Conservation (phyloP, 2,888 invertebrate genomes). For the Drosophila diplacantha region DNA sequence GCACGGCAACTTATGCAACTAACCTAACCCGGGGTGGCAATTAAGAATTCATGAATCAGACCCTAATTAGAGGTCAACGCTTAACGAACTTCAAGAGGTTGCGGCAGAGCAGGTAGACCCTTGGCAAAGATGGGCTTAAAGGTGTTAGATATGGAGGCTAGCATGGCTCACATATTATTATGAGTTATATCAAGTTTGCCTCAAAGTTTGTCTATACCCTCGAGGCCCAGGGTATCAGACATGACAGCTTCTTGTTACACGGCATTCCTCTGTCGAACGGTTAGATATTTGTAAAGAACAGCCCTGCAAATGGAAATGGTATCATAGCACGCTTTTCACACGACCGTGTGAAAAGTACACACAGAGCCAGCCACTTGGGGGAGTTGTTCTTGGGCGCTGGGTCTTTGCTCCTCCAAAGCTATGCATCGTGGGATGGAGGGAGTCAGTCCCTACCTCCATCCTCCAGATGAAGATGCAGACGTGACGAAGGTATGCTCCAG, state of each 20-base stretch:
- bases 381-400: constrained; percentile 3
- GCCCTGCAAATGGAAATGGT: constrained; percentile 39
- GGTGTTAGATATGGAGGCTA: neutral
- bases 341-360: constrained; percentile 62
- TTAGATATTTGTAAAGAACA: constrained; percentile 55
- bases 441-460: neutral
- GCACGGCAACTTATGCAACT: constrained; percentile 39
- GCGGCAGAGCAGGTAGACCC: neutral
- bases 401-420: constrained; percentile 1
- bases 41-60: constrained; percentile 38
- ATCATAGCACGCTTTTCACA: constrained; percentile 68
- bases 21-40: constrained; percentile 26
- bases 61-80: constrained; percentile 33
- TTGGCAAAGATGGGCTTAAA: neutral
- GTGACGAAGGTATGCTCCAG: constrained; percentile 51
- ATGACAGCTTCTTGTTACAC: constrained; percentile 15
- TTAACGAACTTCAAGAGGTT: neutral
- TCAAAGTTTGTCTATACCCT: neutral
- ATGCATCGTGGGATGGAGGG: neutral
- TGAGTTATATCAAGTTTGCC: neutral
- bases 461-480: constrained; percentile 17
- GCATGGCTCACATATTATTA: neutral
- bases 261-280: constrained; percentile 49
- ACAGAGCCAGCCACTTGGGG: constrained; percentile 14
- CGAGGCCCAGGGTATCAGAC: neutral